Evolutionary conservation across 2,113 vertebrate species (phyloP).

Genomic region (Arothron firmamentum): DNA sequence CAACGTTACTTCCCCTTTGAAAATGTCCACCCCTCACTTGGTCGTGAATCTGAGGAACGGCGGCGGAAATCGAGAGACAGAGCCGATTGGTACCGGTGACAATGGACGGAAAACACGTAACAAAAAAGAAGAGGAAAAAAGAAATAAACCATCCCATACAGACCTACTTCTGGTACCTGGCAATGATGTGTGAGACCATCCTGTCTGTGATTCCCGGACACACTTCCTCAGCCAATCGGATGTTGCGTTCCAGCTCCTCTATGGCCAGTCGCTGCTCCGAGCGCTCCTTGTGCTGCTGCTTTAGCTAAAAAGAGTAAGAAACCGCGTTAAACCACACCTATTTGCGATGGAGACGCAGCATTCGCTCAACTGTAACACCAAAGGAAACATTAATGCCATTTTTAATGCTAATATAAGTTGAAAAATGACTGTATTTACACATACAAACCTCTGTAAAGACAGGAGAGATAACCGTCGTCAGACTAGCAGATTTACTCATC

Average conservation of each 20-base stretch:
- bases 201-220: slow-evolving; percentile 95
- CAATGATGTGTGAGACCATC: slow-evolving; percentile 92
- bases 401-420: too few relatives aligned
- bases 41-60: slow-evolving; percentile 47
- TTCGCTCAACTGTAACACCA: too few relatives aligned
- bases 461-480: slow-evolving; percentile 87
- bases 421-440: too few relatives aligned
- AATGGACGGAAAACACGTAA: neutral
- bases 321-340: neutral
- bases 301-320: slow-evolving; percentile 74
- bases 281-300: slow-evolving; percentile 88
- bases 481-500: slow-evolving; percentile 81
- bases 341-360: neutral
- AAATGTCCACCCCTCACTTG: slow-evolving; percentile 32
- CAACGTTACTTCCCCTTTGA: neutral
- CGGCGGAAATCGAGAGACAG: neutral
- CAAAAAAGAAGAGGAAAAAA: neutral
- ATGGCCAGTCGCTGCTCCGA: slow-evolving; percentile 82
- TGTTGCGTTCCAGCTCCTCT: slow-evolving; percentile 91
- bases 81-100: too few relatives aligned
- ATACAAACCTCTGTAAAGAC: slow-evolving; percentile 86
- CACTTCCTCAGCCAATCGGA: slow-evolving; percentile 84
- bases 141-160: neutral
- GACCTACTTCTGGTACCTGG: slow-evolving; percentile 81
- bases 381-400: too few relatives aligned